These are phyloP conservation scores for Megalops atlanticus DNA, from an alignment of 2,113 vertebrate species.

Conservation along the genomic window DNA sequence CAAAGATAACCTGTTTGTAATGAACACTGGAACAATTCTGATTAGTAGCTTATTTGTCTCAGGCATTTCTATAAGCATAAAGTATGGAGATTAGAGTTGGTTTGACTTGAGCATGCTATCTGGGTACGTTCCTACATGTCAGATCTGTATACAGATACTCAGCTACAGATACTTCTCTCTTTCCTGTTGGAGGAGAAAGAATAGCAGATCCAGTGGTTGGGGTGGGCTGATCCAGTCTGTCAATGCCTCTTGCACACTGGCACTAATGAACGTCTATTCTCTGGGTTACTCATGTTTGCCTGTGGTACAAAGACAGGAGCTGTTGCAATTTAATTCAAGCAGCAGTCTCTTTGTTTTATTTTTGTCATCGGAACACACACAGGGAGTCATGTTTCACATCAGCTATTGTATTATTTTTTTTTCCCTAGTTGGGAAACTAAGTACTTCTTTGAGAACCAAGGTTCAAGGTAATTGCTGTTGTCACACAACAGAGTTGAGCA, in stretches of 20 bases:
- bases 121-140: no score
- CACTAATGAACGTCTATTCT: neutral
- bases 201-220: neutral
- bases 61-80: neutral
- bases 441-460: neutral
- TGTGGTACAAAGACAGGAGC: neutral
- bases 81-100: neutral
- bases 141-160: no score
- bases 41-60: no score
- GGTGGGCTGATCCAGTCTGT: neutral
- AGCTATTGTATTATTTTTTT: neutral
- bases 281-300: neutral
- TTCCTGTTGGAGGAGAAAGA: neutral
- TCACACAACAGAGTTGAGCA: neutral
- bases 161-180: no score
- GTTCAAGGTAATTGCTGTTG: neutral
- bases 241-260: neutral
- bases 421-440: neutral
- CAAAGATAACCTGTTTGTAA: no score
- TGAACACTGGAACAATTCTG: no score
- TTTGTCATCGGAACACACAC: no score
- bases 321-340: neutral
- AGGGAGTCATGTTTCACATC: no score
- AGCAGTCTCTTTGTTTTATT: no score
- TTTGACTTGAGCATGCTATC: neutral